Evolutionary conservation across 2,797 vertebrate species (phyloP), one percentile per base, ranked within the genome.

Genomic region (Darevskia mixta): DNA sequence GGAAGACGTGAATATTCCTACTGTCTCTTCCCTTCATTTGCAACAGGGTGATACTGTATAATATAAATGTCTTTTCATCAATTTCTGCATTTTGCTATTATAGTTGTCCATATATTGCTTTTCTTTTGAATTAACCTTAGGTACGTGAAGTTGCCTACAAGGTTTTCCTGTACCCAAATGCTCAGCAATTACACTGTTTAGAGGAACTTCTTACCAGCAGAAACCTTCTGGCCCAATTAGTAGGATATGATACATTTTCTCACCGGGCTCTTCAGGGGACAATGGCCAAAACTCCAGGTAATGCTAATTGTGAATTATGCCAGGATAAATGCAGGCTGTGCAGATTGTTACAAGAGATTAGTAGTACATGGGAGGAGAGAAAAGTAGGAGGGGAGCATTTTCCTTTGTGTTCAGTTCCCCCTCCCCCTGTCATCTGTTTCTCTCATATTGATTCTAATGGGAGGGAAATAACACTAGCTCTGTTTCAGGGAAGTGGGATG

Each of bases 141-240:
- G 97, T 99, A 8, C 97, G 99, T 90, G 99, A 99, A 96, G 98
- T 98, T 25, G 99, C 99, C 85, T 99, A 99, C 94, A 98, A 98
- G 96, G 96, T 99, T 93, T 99, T 98, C 88, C 98, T 99, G 4
- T 98, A 99, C 91, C 98, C 99, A 5, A 98, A 97, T 17, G 43
- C 94, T 82, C 96, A 97, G 10, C 96, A 98, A 64, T 69, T 99
- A 97, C 94, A 90, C 3, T 97, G 98, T 79, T 95, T 99, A 90
- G 98, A 99, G 49, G 98, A 99, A 43, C 15, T 99, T 86, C 97
- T 99, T 88, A 95, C 90, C 5, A 98, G 96, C 93, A 96, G 99
- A 94, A 95, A 99, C 92, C 96, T 96, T 55, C 95, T 99, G 94
- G 98, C 99, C 38, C 97, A 97, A 82, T 88, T 99, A 88, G 98